A percentile compares a stretch with the other conserved stretches of the same genome.
Evolutionary conservation across 2,888 invertebrate genomes (phyloP).

Genomic region (Oxyscelio sp.): DNA sequence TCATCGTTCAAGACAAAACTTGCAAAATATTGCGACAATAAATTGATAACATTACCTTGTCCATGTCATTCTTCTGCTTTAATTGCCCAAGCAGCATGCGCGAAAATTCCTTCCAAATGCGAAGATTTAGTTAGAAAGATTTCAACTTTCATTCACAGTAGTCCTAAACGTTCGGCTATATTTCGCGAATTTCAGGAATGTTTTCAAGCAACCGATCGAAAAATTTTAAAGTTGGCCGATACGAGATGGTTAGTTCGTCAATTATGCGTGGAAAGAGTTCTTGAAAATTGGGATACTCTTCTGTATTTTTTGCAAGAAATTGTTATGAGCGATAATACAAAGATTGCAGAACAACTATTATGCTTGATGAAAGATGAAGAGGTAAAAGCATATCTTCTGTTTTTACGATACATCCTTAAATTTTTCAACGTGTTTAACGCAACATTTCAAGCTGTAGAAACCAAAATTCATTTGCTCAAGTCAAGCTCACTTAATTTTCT

Average conservation of each 20-base stretch:
- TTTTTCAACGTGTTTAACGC: conserved; percentile 10
- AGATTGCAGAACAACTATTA: not conserved
- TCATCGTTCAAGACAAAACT: conserved; percentile 11
- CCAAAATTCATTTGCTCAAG: not conserved
- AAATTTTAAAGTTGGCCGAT: conserved; percentile 41
- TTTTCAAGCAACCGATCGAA: conserved; percentile 7
- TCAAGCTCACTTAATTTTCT: not conserved
- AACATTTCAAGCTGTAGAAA: not conserved
- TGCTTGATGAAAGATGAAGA: not conserved
- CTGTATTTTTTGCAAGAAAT: conserved; percentile 3
- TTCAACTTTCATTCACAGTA: conserved; percentile 44
- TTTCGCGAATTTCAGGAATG: conserved; percentile 24
- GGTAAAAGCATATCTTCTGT: conserved; percentile 13
- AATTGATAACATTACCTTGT: conserved; percentile 54
- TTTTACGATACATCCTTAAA: not conserved
- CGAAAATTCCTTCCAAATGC: conserved; percentile 36
- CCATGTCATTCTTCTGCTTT: conserved; percentile 66
- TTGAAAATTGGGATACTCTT: conserved; percentile 30
- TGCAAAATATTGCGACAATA: not conserved
- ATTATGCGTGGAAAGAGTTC: conserved; percentile 7
- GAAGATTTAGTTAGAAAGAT: conserved; percentile 27
- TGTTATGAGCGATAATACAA: conserved; percentile 16
- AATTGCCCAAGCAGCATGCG: conserved; percentile 46
- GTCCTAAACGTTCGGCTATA: conserved; percentile 18
- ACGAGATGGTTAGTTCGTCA: conserved; percentile 65